Conservation (phyloP, 2,797 vertebrate species). For the Liasis olivaceus region DNA sequence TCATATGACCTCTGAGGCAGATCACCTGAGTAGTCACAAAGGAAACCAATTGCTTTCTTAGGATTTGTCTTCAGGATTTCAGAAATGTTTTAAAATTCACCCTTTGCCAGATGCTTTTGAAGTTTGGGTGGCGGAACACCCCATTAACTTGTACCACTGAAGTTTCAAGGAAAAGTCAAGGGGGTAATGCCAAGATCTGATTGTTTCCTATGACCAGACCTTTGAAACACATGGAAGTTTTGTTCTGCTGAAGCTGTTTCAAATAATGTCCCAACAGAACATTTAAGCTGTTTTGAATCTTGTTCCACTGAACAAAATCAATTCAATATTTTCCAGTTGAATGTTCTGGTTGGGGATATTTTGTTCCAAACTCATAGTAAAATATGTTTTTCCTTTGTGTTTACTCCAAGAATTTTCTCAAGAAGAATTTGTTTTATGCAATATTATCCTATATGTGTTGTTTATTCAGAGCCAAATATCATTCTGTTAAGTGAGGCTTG, state of each 20-base stretch:
- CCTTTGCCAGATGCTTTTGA: background rate
- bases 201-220: background rate
- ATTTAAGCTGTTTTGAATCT: background rate
- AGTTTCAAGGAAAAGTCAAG: background rate
- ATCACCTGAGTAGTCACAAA: background rate
- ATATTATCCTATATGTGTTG: background rate
- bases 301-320: background rate
- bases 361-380: background rate
- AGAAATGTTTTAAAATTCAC: background rate
- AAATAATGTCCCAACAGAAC: background rate
- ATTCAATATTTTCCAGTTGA: background rate
- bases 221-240: background rate
- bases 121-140: background rate
- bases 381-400: background rate
- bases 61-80: background rate
- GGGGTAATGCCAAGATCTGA: background rate
- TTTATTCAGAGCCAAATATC: background rate
- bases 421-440: background rate
- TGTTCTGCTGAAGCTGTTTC: background rate
- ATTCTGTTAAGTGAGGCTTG: background rate
- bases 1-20: background rate
- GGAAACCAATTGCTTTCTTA: background rate
- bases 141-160: background rate
- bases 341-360: background rate
- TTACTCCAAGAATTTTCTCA: background rate